Percentiles rank a stretch among this genome's conserved stretches.
Conservation (phyloP, 2,888 invertebrate species). For the Coleophora deauratella region DNA sequence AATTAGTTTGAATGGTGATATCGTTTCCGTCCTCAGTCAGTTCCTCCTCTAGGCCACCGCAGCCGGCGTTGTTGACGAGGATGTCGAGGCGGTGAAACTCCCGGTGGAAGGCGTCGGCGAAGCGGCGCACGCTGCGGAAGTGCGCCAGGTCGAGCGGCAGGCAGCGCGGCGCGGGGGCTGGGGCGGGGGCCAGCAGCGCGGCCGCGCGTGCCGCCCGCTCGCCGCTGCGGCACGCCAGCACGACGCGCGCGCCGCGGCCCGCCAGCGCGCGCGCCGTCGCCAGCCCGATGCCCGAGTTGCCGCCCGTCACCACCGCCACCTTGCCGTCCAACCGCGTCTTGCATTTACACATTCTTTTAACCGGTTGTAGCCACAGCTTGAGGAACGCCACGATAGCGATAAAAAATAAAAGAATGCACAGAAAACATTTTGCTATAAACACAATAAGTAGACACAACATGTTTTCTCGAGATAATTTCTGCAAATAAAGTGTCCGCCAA, state of each 20-base stretch:
- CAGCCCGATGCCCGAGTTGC: constrained; percentile 87
- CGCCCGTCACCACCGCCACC: constrained; percentile 83
- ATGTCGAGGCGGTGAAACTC: constrained; percentile 70
- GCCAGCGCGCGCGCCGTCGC: constrained; percentile 83
- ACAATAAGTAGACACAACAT: not conserved
- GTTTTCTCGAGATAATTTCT: not conserved
- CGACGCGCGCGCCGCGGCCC: constrained; percentile 77
- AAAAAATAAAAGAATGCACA: not conserved
- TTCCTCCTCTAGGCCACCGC: constrained; percentile 38
- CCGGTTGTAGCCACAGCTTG: not conserved
- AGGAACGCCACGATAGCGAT: not conserved
- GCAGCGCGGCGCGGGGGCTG: constrained; percentile 80
- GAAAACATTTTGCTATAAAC: not conserved
- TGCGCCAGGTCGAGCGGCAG: constrained; percentile 65
- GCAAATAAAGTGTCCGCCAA: too few relatives aligned
- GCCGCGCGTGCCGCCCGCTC: constrained; percentile 79
- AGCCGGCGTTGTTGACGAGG: constrained; percentile 78
- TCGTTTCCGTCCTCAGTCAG: constrained; percentile 77
- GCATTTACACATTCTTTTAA: constrained; percentile 8
- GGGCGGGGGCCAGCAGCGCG: constrained; percentile 78
- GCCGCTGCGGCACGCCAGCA: constrained; percentile 85
- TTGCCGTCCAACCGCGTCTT: constrained; percentile 55
- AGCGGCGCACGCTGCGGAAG: constrained; percentile 68
- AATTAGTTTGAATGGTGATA: constrained; percentile 77
- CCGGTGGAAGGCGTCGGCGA: constrained; percentile 74